Percentiles rank a stretch among this genome's conserved stretches.
Evolutionary conservation across 1,140 invertebrate genomes (phyloP).

Genomic region (Listronotus bonariensis): DNA sequence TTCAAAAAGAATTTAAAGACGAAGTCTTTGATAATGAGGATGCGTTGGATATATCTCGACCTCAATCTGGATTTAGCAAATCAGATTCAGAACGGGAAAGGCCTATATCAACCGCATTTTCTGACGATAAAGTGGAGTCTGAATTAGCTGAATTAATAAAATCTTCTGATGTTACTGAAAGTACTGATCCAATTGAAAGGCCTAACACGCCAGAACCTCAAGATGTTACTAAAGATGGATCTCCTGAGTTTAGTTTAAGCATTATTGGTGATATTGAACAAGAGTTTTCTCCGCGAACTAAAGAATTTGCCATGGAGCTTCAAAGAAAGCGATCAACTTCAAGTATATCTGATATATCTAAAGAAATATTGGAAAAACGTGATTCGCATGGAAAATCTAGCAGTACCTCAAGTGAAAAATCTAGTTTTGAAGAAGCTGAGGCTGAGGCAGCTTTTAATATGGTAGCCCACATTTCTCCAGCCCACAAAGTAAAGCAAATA

Average conservation of each 20-base stretch:
- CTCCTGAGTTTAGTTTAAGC: conserved; percentile 44
- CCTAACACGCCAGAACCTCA: conserved; percentile 60
- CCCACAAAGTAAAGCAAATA: conserved; percentile 54
- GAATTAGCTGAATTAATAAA: conserved; percentile 56
- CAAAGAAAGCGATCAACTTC: conserved; percentile 30
- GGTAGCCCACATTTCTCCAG: conserved; percentile 56
- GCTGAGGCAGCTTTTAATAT: conserved; percentile 59
- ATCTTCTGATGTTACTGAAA: conserved; percentile 48
- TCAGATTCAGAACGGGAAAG: conserved; percentile 44
- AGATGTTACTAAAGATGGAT: conserved; percentile 54
- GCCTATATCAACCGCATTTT: conserved; percentile 51
- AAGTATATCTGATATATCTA: conserved; percentile 35
- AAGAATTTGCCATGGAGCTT: conserved; percentile 37
- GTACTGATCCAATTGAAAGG: conserved; percentile 58
- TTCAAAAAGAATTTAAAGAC: conserved; percentile 44
- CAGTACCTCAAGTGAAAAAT: conserved; percentile 54
- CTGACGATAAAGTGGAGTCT: conserved; percentile 53
- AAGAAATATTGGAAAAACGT: conserved; percentile 50
- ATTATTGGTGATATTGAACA: conserved; percentile 40
- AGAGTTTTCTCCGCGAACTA: conserved; percentile 41
- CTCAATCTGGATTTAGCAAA: conserved; percentile 54
- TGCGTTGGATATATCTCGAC: conserved; percentile 44
- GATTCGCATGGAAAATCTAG: conserved; percentile 53
- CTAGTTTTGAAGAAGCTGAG: conserved; percentile 59
- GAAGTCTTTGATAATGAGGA: conserved; percentile 44